Evolutionary conservation across 2,113 vertebrate species (phyloP).

Genomic region (Hippolais icterina): DNA sequence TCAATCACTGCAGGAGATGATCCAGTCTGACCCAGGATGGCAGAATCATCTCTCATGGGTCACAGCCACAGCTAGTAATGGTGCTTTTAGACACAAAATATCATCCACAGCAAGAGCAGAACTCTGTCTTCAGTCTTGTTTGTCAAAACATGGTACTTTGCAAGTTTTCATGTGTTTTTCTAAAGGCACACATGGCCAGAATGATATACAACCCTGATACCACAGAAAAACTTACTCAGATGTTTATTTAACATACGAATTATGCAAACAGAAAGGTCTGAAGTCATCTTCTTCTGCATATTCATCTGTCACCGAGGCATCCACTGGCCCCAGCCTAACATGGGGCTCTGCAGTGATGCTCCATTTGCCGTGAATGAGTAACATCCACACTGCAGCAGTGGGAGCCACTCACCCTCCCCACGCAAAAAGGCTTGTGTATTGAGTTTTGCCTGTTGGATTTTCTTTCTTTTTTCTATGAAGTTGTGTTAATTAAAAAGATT

Average conservation of each 20-base stretch:
- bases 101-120: neutral
- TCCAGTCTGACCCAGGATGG: neutral
- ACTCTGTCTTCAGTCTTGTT: neutral
- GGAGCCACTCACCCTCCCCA: neutral
- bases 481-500: slow-evolving; percentile 31
- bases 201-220: neutral
- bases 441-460: neutral
- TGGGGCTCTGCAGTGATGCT: neutral
- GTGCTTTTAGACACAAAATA: neutral
- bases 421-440: neutral
- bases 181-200: neutral
- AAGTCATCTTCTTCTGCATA: neutral
- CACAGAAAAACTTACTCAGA: neutral
- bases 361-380: neutral
- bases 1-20: neutral
- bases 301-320: neutral
- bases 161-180: neutral
- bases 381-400: neutral
- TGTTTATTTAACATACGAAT: neutral
- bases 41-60: neutral
- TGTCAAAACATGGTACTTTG: neutral
- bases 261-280: neutral
- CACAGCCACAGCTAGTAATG: neutral
- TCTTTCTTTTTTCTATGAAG: neutral
- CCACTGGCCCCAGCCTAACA: neutral